Evolutionary conservation across 2,888 invertebrate species (phyloP).

Genomic region (Vesta saturnalis): DNA sequence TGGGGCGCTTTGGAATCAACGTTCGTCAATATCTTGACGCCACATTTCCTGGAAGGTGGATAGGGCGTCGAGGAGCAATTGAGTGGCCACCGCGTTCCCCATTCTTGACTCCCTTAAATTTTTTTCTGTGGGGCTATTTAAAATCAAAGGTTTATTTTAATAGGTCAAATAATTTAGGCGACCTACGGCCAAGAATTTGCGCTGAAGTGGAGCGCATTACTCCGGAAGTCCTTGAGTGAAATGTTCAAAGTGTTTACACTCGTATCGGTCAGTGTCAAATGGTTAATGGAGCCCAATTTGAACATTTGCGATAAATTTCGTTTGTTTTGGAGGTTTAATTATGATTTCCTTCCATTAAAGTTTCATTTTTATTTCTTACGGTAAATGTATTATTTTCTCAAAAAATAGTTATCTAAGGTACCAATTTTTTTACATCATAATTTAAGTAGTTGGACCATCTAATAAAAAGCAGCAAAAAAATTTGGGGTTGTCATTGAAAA

Average conservation of each 20-base stretch:
- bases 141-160: constrained; percentile 12
- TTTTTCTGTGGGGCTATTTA: constrained; percentile 11
- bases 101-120: neutral
- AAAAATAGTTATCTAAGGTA: too few species aligned
- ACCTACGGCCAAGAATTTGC: constrained; percentile 14
- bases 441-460: too few species aligned
- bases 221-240: constrained; percentile 15
- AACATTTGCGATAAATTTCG: too few species aligned
- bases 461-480: too few species aligned
- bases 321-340: too few species aligned
- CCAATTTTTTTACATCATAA: too few species aligned
- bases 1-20: neutral
- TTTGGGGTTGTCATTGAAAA: too few species aligned
- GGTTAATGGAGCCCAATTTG: constrained; percentile 18
- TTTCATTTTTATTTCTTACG: too few species aligned
- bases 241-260: constrained; percentile 18
- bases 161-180: neutral
- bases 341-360: too few species aligned
- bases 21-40: neutral
- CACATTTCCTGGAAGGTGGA: neutral
- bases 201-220: constrained; percentile 10
- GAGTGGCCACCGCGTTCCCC: constrained; percentile 10
- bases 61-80: constrained; percentile 2
- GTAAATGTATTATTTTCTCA: too few species aligned
- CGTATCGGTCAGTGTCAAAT: constrained; percentile 17